phyloP scores from a whole-genome alignment of 2,113 vertebrate genomes.

The Fregetta grallaria region DNA sequence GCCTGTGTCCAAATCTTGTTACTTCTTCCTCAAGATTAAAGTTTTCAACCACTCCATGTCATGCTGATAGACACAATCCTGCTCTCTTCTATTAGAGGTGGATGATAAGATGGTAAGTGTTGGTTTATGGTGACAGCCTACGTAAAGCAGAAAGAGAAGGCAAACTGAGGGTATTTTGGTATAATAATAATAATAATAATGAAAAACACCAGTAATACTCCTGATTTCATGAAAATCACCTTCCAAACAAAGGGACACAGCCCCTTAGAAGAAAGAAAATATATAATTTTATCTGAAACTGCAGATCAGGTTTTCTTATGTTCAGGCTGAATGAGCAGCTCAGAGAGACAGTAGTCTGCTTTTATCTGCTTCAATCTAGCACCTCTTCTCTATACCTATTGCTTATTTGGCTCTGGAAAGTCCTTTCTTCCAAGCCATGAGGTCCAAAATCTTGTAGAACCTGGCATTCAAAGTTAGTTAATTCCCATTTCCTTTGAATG shows the following conservation, averaged over 20 bases:
- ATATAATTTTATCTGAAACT: not conserved
- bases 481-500: not conserved
- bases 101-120: not conserved
- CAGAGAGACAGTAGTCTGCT: not conserved
- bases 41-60: not conserved
- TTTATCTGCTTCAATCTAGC: not conserved
- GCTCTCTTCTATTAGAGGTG: not conserved
- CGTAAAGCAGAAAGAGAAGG: not conserved
- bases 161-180: not conserved
- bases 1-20: not conserved
- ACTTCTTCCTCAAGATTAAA: not conserved
- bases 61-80: not conserved
- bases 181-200: not conserved
- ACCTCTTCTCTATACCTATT: not conserved
- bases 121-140: not conserved
- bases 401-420: not conserved
- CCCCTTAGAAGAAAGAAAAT: not conserved
- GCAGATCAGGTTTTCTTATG: not conserved
- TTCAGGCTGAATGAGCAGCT: not conserved
- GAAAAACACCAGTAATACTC: not conserved
- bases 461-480: not conserved
- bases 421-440: not conserved
- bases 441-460: not conserved
- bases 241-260: not conserved
- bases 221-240: not conserved